A percentile compares a stretch with the other conserved stretches of the same genome.
Evolutionary conservation across 1,140 invertebrate species (phyloP).

Genomic region (Dufourea novaeangliae): DNA sequence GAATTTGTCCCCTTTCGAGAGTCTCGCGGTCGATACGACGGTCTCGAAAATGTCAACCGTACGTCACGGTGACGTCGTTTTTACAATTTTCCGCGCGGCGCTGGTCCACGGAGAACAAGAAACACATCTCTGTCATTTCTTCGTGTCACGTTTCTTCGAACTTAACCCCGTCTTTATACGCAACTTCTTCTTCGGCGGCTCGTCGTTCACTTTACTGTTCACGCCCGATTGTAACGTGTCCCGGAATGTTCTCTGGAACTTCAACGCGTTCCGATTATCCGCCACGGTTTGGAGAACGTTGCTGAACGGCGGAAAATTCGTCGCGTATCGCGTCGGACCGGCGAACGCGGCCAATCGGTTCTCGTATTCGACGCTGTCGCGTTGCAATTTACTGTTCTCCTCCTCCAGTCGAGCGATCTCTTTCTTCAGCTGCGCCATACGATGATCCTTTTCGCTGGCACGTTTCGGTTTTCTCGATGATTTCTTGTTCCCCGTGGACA

Average conservation of each 20-base stretch:
- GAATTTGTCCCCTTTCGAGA: constrained; percentile 17
- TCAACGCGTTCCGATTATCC: constrained; percentile 6
- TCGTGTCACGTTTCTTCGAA: constrained; percentile 6
- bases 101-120: constrained; percentile 17
- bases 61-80: not conserved
- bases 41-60: not conserved
- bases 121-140: not conserved
- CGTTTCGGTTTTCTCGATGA: constrained; percentile 32
- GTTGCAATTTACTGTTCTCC: constrained; percentile 52
- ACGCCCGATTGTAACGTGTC: not conserved
- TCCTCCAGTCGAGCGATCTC: constrained; percentile 49
- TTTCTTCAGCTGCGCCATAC: constrained; percentile 35
- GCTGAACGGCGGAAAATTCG: constrained; percentile 39
- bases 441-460: constrained; percentile 43
- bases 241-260: not conserved
- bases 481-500: constrained; percentile 45
- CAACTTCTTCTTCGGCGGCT: constrained; percentile 2
- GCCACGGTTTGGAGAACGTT: constrained; percentile 3
- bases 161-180: not conserved
- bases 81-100: not conserved
- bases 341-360: constrained; percentile 25
- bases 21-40: constrained; percentile 1
- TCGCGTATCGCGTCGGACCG: constrained; percentile 23
- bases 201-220: not conserved
- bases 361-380: constrained; percentile 50